phyloP scores from a whole-genome alignment of 2,888 invertebrate species.

The Macrophya alboannulata region DNA sequence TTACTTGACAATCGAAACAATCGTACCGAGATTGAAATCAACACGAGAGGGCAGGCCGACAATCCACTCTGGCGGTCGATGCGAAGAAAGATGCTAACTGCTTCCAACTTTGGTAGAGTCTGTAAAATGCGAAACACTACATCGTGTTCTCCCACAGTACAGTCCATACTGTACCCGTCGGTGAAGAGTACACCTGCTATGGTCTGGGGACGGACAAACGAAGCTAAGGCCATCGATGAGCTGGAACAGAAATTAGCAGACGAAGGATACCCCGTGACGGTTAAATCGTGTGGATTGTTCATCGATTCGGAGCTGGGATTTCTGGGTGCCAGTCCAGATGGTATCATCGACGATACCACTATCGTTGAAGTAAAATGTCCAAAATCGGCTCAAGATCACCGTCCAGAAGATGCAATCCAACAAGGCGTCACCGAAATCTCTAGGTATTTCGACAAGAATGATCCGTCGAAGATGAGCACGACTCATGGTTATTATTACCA shows the following conservation, averaged over 20 bases:
- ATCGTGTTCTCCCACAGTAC: too few relatives aligned
- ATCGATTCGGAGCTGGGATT: slow-evolving; percentile 63
- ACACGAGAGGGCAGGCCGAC: too few relatives aligned
- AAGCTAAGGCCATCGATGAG: background rate
- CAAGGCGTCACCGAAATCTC: slow-evolving; percentile 39
- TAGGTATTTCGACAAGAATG: too few relatives aligned
- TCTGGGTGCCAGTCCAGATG: slow-evolving; percentile 66
- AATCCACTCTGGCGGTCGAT: too few relatives aligned
- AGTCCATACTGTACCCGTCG: too few relatives aligned
- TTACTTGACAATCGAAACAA: too few relatives aligned
- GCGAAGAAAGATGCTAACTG: too few relatives aligned
- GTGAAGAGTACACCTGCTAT: too few relatives aligned
- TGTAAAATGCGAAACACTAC: too few relatives aligned
- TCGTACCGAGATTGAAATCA: too few relatives aligned
- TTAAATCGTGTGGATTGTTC: slow-evolving; percentile 65
- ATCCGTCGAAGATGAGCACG: too few relatives aligned
- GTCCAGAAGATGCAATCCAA: slow-evolving; percentile 48
- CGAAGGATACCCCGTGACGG: slow-evolving; percentile 1
- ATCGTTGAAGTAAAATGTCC: slow-evolving; percentile 39
- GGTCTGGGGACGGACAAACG: background rate
- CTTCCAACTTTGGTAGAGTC: too few relatives aligned
- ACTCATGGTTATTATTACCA: slow-evolving; percentile 58
- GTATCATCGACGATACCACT: slow-evolving; percentile 62
- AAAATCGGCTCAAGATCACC: slow-evolving; percentile 34
- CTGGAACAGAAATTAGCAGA: background rate